These are phyloP conservation scores for Mormyrops boulengeri DNA, from an alignment of 2,797 vertebrate species.

Conservation along the genomic window DNA sequence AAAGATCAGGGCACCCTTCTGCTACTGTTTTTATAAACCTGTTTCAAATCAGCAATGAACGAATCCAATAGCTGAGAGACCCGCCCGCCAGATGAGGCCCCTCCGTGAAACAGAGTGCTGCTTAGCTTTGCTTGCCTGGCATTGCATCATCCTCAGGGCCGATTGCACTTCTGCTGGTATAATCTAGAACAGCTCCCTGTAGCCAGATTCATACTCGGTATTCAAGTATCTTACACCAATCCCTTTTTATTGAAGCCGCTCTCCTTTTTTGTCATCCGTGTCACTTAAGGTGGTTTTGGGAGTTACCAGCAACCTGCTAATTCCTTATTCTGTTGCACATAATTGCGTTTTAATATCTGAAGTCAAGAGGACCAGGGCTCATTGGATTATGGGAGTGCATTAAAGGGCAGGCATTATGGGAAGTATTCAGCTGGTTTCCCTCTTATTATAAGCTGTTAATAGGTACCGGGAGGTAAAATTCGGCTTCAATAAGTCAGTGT, in stretches of 20 bases:
- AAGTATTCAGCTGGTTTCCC: background rate
- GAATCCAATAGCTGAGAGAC: background rate
- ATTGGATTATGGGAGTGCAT: background rate
- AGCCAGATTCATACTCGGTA: constrained; percentile 10
- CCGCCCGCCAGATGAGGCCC: background rate
- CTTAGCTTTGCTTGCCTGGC: background rate
- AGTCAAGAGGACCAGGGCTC: background rate
- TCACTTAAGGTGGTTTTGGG: constrained; percentile 1
- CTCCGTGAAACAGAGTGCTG: background rate
- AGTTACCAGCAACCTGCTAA: background rate
- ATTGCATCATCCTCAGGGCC: constrained; percentile 4
- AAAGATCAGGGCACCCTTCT: background rate
- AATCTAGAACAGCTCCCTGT: constrained; percentile 29
- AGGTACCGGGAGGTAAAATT: background rate
- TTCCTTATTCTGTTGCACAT: background rate
- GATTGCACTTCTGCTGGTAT: background rate
- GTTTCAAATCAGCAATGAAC: background rate
- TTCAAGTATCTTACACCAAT: background rate
- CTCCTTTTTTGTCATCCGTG: background rate
- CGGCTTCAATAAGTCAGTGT: background rate
- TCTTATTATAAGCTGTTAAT: background rate
- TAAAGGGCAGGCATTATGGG: background rate
- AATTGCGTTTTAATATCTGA: background rate
- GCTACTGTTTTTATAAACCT: background rate
- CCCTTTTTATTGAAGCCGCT: background rate